Percentiles rank a stretch among this genome's conserved stretches.
Evolutionary conservation across 2,797 vertebrate genomes (phyloP).

Genomic region (Octomys mimax): DNA sequence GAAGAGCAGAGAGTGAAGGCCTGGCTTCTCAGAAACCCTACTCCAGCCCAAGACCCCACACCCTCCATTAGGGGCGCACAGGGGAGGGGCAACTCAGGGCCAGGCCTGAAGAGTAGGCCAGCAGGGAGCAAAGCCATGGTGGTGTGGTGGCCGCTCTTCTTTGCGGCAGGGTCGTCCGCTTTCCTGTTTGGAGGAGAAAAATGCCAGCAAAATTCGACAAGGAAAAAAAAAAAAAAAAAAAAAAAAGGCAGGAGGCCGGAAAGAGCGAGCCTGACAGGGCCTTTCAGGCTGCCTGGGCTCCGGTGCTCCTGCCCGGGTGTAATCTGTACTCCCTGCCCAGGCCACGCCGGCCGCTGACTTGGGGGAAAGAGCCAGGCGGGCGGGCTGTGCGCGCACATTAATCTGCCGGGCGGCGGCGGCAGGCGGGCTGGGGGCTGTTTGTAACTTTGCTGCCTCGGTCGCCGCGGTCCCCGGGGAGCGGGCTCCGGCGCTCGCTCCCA

Average conservation of each 20-base stretch:
- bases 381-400: slow-evolving; percentile 79
- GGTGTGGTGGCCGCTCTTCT: slow-evolving; percentile 54
- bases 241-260: not conserved
- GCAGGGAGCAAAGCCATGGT: not conserved
- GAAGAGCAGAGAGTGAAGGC: not conserved
- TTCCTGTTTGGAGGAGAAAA: slow-evolving; percentile 72
- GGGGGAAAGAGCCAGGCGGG: slow-evolving; percentile 66
- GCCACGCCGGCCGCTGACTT: slow-evolving; percentile 70
- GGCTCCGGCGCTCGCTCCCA: slow-evolving; percentile 93
- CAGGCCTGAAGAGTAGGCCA: not conserved
- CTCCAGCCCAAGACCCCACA: not conserved
- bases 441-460: slow-evolving; percentile 94
- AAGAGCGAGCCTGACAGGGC: not conserved
- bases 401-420: slow-evolving; percentile 81
- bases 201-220: slow-evolving; percentile 49
- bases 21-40: not conserved
- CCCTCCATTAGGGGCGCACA: not conserved
- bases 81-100: slow-evolving; percentile 24
- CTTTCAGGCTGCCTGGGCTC: slow-evolving; percentile 12
- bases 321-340: not conserved
- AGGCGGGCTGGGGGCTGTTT: slow-evolving; percentile 88
- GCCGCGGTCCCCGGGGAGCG: slow-evolving; percentile 90
- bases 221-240: not conserved
- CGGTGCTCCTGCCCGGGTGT: not conserved
- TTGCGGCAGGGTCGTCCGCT: slow-evolving; percentile 51